Evolutionary conservation across 2,888 invertebrate species (phyloP), one percentile per base, ranked within the genome.

Genomic region (Acrobasis suavella): DNA sequence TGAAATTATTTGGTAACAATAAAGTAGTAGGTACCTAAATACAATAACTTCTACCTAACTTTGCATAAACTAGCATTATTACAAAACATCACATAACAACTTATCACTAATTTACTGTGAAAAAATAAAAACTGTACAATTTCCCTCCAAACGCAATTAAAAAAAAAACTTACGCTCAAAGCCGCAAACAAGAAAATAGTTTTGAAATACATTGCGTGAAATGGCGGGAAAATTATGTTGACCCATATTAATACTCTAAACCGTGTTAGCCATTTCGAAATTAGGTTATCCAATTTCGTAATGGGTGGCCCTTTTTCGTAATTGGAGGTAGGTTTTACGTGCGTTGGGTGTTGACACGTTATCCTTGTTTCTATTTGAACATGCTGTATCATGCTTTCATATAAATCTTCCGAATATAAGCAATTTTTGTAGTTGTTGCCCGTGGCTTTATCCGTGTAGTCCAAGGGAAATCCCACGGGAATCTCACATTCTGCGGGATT

Each of bases 141-240:
- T 32, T 32, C 7, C 32, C 5, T 3, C 3, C 15, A 50, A 16
- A 50, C 10, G 16, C 2, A n/a, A 50, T 15, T 15, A 15, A 15
- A 15, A 38, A 37, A 32, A 38, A n/a, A 38, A 59, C 59, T 59
- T 50, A 59, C 59, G 15, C 50, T 50, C 59, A 50, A 50, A 38
- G 16, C 38, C 38, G 50, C 50, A 12, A 59, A 15, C n/a, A 50
- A 17, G 14, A 64, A 8, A 10, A 15, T 60, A 12, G n/a, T 22
- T 50, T 59, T 50, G 15, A 59, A 37, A 49, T n/a, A 50, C 59
- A 59, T 59, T 38, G 38, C 55, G 55, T 55, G 16, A 38, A 55
- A 39, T 55, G 16, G 38, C 38, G 55, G 2, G 15, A 15, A 38
- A 55, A 38, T 55, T 9, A 15, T 15, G 10, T 38, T 55, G 39